These are phyloP conservation scores for Hedychridium roseum DNA, from an alignment of 2,888 invertebrate genomes.

Conservation along the genomic window DNA sequence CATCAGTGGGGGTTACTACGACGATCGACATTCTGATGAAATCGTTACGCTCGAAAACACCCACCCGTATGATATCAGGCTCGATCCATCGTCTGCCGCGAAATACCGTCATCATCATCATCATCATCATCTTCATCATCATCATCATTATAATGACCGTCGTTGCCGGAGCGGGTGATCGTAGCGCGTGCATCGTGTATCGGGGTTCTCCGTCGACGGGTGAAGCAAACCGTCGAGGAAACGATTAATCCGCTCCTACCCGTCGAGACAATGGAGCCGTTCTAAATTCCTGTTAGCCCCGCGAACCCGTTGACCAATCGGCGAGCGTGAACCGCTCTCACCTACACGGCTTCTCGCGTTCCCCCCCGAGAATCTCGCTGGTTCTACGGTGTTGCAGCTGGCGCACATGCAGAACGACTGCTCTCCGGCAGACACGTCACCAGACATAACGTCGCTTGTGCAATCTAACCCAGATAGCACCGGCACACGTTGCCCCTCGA, in stretches of 20 bases:
- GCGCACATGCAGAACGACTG: too few species aligned
- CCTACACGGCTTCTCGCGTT: slow-evolving; percentile 1
- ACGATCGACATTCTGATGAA: slow-evolving; percentile 27
- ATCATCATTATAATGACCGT: neutral
- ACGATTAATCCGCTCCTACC: slow-evolving; percentile 36
- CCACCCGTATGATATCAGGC: slow-evolving; percentile 27
- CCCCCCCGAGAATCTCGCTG: slow-evolving; percentile 32
- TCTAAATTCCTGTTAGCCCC: slow-evolving; percentile 42
- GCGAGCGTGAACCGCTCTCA: slow-evolving; percentile 7
- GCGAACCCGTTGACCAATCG: slow-evolving; percentile 38
- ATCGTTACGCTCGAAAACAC: slow-evolving; percentile 24
- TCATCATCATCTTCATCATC: slow-evolving; percentile 5
- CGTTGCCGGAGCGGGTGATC: neutral
- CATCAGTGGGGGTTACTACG: slow-evolving; percentile 22
- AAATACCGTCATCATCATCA: slow-evolving; percentile 17
- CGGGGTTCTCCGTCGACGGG: slow-evolving; percentile 1
- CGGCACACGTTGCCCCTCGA: slow-evolving; percentile 36
- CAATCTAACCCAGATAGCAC: slow-evolving; percentile 45
- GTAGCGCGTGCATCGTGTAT: neutral
- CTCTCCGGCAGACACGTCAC: slow-evolving; percentile 42
- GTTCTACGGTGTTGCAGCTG: slow-evolving; percentile 18
- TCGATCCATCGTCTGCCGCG: slow-evolving; percentile 20
- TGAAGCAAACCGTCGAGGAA: slow-evolving; percentile 22
- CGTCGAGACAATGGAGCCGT: slow-evolving; percentile 44
- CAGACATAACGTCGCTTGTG: slow-evolving; percentile 42